These are phyloP conservation scores for Physella acuta DNA, from an alignment of 1,140 invertebrate genomes.

Conservation along the genomic window DNA sequence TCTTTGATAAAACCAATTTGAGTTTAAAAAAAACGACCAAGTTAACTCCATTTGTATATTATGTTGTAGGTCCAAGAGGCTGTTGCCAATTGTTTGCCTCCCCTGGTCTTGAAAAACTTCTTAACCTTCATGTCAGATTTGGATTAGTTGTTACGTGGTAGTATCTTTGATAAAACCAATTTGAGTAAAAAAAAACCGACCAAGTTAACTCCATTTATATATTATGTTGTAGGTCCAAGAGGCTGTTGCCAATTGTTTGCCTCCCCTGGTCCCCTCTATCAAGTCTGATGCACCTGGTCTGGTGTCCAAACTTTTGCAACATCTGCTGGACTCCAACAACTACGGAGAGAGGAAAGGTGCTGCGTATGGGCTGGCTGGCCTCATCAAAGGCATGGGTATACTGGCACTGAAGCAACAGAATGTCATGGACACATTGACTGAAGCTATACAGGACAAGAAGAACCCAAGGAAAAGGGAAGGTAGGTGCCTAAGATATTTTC, in stretches of 20 bases:
- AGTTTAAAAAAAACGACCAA: no score
- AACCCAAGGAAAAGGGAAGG: slow-evolving; percentile 90
- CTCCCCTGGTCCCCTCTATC: slow-evolving; percentile 87
- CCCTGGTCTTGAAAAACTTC: no score
- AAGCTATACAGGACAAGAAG: slow-evolving; percentile 95
- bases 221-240: slow-evolving; percentile 80
- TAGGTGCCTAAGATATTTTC: no score
- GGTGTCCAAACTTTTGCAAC: slow-evolving; percentile 81
- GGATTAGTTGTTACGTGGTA: no score
- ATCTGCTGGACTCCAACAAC: slow-evolving; percentile 88
- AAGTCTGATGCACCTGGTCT: slow-evolving; percentile 85
- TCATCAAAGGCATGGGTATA: slow-evolving; percentile 94
- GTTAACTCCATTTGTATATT: neutral
- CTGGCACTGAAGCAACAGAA: slow-evolving; percentile 91
- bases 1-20: no score
- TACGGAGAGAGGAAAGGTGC: slow-evolving; percentile 88
- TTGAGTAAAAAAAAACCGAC: no score
- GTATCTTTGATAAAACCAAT: no score
- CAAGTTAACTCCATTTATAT: neutral
- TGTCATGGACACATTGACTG: slow-evolving; percentile 91
- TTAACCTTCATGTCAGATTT: no score
- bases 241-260: slow-evolving; percentile 94
- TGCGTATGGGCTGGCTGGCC: slow-evolving; percentile 60
- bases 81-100: slow-evolving; percentile 92
- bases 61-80: slow-evolving; percentile 86